Evolutionary conservation across 2,113 vertebrate genomes (phyloP).

Genomic region (Xerus inauris): DNA sequence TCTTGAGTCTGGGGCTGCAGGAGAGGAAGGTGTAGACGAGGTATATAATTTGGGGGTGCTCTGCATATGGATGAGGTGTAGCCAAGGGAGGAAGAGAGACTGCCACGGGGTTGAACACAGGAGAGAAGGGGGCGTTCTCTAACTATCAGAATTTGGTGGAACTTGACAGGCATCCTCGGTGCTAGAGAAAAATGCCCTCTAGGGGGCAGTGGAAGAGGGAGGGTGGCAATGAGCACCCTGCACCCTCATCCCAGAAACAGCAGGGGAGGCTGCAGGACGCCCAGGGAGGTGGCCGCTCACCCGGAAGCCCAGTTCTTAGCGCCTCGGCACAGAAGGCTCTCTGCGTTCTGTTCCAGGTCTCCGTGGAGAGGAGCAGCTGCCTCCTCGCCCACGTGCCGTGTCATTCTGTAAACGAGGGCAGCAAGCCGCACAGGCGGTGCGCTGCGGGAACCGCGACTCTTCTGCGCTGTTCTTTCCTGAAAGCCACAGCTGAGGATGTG

Average conservation of each 20-base stretch:
- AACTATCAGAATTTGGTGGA: background rate
- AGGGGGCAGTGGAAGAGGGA: background rate
- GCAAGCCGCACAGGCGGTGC: too few species aligned
- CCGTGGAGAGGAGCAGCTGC: background rate
- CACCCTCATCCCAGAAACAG: too few species aligned
- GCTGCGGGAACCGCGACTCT: background rate
- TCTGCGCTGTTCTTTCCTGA: background rate
- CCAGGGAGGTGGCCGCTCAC: too few species aligned
- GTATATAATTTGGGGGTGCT: background rate
- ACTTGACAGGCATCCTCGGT: background rate
- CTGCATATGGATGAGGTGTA: background rate
- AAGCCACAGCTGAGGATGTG: background rate
- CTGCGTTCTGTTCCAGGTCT: background rate
- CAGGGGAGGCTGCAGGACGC: too few species aligned
- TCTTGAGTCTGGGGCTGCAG: background rate
- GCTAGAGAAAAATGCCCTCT: background rate
- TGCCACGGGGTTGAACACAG: background rate
- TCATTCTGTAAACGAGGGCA: background rate
- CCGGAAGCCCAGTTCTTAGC: background rate
- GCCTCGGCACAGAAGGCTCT: background rate
- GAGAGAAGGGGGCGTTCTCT: too few species aligned
- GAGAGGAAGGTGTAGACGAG: too few species aligned
- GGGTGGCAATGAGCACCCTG: too few species aligned
- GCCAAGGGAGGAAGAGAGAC: background rate
- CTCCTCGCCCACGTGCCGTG: accelerated